A percentile compares a stretch with the other conserved stretches of the same genome.
Conservation (phyloP, 2,888 invertebrate species). For the Lamellibrachia columna region DNA sequence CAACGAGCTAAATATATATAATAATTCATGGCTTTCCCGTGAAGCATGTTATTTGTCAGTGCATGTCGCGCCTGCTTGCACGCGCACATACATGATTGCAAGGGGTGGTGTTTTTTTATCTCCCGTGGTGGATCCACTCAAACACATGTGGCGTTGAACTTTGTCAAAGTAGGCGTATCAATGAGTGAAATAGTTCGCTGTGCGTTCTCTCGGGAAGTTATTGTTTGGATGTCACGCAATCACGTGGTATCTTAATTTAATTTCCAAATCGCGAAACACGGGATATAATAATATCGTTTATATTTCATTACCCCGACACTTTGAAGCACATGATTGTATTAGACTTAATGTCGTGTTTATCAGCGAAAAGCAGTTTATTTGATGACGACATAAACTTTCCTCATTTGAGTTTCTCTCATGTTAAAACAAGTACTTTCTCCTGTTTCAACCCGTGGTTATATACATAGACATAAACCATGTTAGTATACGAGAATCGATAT, state of each 20-base stretch:
- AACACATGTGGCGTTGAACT: background rate
- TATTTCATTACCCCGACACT: background rate
- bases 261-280: background rate
- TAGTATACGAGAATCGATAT: background rate
- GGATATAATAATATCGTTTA: background rate
- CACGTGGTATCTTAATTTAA: background rate
- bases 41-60: background rate
- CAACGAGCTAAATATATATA: background rate
- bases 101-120: background rate
- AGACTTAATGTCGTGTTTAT: background rate
- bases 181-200: background rate
- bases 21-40: background rate
- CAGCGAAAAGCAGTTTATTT: background rate
- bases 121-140: background rate
- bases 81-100: background rate
- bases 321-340: background rate
- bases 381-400: background rate
- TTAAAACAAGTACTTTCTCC: background rate
- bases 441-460: background rate
- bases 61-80: background rate
- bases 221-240: background rate
- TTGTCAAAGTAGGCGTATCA: background rate
- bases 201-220: background rate
- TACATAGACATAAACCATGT: background rate
- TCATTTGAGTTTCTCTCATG: background rate